Conservation (phyloP, 2,888 invertebrate genomes). For the Patella caerulea region DNA sequence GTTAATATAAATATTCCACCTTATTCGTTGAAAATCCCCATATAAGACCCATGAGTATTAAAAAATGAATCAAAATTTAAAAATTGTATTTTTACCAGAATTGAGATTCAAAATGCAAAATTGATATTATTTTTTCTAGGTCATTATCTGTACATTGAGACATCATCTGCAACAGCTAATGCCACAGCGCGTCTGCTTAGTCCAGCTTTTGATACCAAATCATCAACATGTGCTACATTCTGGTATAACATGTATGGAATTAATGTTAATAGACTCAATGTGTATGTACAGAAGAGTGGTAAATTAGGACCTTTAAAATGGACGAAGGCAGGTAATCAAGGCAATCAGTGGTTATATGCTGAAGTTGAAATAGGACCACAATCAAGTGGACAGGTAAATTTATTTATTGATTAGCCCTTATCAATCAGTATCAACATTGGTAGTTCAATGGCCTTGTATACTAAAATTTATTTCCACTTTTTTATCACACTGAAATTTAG, state of each 20-base stretch:
- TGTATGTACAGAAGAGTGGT: slow-evolving; percentile 45
- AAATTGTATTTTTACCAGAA: too few relatives aligned
- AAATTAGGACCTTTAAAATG: slow-evolving; percentile 26
- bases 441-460: too few relatives aligned
- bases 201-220: slow-evolving; percentile 39
- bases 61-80: too few relatives aligned
- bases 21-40: too few relatives aligned
- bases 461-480: too few relatives aligned
- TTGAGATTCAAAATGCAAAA: too few relatives aligned
- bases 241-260: slow-evolving; percentile 70
- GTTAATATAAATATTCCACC: too few relatives aligned
- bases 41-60: too few relatives aligned
- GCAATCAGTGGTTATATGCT: slow-evolving; percentile 44
- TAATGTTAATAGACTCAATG: slow-evolving; percentile 56
- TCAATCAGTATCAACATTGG: too few relatives aligned
- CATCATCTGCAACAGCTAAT: slow-evolving; percentile 44
- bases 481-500: too few relatives aligned
- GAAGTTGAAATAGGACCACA: slow-evolving; percentile 37
- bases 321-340: slow-evolving; percentile 46
- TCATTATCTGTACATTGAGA: slow-evolving; percentile 65
- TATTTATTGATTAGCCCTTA: too few relatives aligned
- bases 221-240: slow-evolving; percentile 59
- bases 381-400: slow-evolving; percentile 18
- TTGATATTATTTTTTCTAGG: slow-evolving; percentile 42
- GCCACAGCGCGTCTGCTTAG: slow-evolving; percentile 56